Conservation (phyloP, 2,888 invertebrate species). For the Thelaira solivaga region DNA sequence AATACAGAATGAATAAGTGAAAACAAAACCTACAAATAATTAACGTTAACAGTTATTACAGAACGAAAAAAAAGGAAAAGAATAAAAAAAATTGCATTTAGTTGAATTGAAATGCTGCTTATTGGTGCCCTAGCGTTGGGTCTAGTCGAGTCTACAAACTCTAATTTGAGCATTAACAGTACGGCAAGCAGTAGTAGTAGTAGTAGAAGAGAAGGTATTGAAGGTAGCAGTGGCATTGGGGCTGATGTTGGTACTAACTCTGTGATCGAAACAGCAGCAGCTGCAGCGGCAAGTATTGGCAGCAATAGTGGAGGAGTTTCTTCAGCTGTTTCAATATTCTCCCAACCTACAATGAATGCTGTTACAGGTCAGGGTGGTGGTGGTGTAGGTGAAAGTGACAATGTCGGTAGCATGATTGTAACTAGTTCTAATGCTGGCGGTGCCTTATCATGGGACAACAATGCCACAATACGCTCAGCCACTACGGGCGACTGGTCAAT, state of each 20-base stretch:
- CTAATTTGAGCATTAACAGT: constrained; percentile 64
- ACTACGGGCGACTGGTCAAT: constrained; percentile 76
- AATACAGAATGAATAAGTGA: background rate
- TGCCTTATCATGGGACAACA: constrained; percentile 76
- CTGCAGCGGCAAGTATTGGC: constrained; percentile 59
- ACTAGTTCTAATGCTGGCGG: constrained; percentile 66
- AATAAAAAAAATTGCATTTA: constrained; percentile 24
- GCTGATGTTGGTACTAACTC: constrained; percentile 67
- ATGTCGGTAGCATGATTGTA: constrained; percentile 57
- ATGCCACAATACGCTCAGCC: constrained; percentile 75
- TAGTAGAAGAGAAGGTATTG: constrained; percentile 64
- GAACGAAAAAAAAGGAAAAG: background rate
- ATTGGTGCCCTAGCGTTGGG: constrained; percentile 72
- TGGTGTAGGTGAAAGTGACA: constrained; percentile 65
- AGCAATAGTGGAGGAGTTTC: constrained; percentile 43
- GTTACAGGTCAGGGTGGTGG: constrained; percentile 62
- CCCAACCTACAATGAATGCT: constrained; percentile 58
- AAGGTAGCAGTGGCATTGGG: constrained; percentile 62
- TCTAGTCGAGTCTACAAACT: constrained; percentile 69
- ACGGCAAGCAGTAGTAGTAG: constrained; percentile 56
- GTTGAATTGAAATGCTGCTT: constrained; percentile 66
- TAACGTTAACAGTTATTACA: background rate
- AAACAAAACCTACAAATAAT: background rate
- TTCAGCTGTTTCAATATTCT: constrained; percentile 64
- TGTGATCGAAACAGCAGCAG: constrained; percentile 66